Percentiles rank a stretch among this genome's conserved stretches.
phyloP scores from a whole-genome alignment of 1,140 invertebrate species.

The Bombyx mandarina region DNA sequence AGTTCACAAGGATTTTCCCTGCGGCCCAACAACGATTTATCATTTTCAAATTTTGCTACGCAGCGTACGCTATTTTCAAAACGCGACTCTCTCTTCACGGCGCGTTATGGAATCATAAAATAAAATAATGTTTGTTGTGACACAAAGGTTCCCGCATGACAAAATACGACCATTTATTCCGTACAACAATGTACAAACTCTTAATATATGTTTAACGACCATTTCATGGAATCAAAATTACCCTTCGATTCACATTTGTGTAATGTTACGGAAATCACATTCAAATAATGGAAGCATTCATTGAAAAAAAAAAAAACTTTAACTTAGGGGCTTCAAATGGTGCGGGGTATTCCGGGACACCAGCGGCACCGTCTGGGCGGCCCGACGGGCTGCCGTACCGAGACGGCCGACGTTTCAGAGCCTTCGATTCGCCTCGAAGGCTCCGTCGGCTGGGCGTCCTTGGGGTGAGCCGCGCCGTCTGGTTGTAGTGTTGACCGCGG shows the following conservation, averaged over 20 bases:
- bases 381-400: too few relatives aligned
- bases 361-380: too few relatives aligned
- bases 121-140: constrained; percentile 67
- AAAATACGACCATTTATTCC: constrained; percentile 57
- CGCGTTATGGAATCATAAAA: constrained; percentile 57
- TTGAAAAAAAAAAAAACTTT: too few relatives aligned
- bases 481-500: too few relatives aligned
- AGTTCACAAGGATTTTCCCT: constrained; percentile 24
- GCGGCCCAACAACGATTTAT: neutral
- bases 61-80: constrained; percentile 46
- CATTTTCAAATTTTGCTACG: constrained; percentile 36
- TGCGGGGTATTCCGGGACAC: too few relatives aligned
- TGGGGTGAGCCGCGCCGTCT: too few relatives aligned
- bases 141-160: constrained; percentile 54
- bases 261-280: too few relatives aligned
- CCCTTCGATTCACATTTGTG: constrained; percentile 24
- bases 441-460: too few relatives aligned
- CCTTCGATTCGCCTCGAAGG: too few relatives aligned
- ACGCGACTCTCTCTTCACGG: constrained; percentile 48
- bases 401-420: too few relatives aligned
- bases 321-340: too few relatives aligned
- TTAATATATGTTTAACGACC: constrained; percentile 48
- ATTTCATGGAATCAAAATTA: constrained; percentile 48
- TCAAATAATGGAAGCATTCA: too few relatives aligned
- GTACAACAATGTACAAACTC: constrained; percentile 52